Evolutionary conservation across 2,888 invertebrate species (phyloP).

Genomic region (Tachystola acroxantha): DNA sequence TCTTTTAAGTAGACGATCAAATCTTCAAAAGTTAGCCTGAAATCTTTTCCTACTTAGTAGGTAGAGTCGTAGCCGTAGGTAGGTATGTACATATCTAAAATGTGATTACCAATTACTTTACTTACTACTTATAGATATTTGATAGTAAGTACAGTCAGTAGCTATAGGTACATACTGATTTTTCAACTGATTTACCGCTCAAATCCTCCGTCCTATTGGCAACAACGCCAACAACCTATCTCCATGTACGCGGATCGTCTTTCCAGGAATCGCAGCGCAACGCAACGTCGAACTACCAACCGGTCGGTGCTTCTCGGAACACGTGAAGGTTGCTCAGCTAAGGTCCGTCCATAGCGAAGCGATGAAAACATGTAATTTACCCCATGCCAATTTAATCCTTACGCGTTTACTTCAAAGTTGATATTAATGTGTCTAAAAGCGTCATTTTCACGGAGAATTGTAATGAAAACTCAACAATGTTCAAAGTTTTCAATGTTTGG

Average conservation of each 20-base stretch:
- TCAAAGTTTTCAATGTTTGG: background rate
- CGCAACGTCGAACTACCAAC: conserved; percentile 21
- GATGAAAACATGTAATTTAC: background rate
- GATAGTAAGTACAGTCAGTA: too few species aligned
- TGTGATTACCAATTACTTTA: too few species aligned
- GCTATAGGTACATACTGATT: too few species aligned
- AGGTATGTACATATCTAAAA: too few species aligned
- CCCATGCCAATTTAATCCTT: background rate
- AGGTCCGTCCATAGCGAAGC: conserved; percentile 16
- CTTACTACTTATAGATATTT: too few species aligned
- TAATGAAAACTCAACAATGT: background rate
- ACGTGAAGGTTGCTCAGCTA: conserved; percentile 59
- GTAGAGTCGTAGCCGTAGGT: too few species aligned
- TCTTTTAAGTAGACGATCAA: too few species aligned
- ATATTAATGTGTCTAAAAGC: background rate
- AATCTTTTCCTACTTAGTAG: too few species aligned
- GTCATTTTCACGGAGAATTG: background rate
- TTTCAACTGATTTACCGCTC: too few species aligned
- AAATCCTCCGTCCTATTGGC: too few species aligned
- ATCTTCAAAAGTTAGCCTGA: too few species aligned
- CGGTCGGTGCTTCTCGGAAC: conserved; percentile 55
- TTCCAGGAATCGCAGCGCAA: conserved; percentile 51
- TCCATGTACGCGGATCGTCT: conserved; percentile 34
- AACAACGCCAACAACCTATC: too few species aligned
- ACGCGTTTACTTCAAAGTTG: background rate